phyloP scores from a whole-genome alignment of 1,140 invertebrate genomes.

The Cherax quadricarinatus region DNA sequence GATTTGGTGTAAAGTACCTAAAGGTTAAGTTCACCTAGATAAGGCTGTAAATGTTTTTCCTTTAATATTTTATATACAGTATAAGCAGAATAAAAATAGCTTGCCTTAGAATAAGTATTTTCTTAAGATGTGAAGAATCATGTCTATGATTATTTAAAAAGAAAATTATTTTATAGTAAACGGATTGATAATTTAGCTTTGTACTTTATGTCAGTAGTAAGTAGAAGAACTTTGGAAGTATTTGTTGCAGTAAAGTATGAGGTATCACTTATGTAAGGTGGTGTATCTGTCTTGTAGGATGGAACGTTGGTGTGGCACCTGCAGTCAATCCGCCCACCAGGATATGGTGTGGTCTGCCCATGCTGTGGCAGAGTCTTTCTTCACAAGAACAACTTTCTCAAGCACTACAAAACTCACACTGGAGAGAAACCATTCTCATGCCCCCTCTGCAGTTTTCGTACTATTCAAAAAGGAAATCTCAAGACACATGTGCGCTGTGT shows the following conservation, averaged over 20 bases:
- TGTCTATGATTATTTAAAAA: no score
- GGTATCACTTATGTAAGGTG: conserved; percentile 26
- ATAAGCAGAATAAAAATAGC: no score
- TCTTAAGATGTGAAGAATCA: no score
- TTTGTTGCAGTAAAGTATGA: neutral
- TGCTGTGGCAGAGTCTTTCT: conserved; percentile 43
- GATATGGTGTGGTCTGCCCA: conserved; percentile 47
- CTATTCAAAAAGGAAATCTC: conserved; percentile 57
- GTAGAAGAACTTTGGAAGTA: neutral
- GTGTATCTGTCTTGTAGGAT: conserved; percentile 60
- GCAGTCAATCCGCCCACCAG: conserved; percentile 44
- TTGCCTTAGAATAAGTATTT: no score
- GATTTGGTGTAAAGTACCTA: no score
- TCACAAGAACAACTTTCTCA: conserved; percentile 64
- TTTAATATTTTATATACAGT: no score
- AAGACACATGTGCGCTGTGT: conserved; percentile 52
- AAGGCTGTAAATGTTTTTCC: no score
- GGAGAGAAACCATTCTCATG: conserved; percentile 54
- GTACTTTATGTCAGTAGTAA: neutral
- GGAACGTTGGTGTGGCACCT: conserved; percentile 48
- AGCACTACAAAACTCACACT: conserved; percentile 58
- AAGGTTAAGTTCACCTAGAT: no score
- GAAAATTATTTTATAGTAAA: no score
- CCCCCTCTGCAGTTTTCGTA: conserved; percentile 50
- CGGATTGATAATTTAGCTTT: neutral